Evolutionary conservation across 1,140 invertebrate species (phyloP).

Genomic region (Eupristina koningsbergeri): DNA sequence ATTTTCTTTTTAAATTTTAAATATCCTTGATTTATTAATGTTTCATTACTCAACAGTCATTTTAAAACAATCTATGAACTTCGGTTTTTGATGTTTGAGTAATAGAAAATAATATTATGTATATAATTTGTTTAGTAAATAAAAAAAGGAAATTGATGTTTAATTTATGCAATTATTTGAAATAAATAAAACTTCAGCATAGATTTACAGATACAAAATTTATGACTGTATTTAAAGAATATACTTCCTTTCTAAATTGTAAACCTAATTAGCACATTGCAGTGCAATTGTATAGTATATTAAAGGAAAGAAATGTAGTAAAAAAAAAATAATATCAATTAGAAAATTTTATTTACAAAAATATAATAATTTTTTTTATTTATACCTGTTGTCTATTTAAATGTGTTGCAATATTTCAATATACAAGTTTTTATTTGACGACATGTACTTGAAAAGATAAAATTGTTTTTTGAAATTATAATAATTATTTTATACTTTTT

Average conservation of each 20-base stretch:
- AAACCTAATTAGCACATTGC: background rate
- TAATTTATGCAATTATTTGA: background rate
- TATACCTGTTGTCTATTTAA: background rate
- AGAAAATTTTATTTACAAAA: too few relatives aligned
- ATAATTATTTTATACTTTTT: background rate
- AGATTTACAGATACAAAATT: background rate
- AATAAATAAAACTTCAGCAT: background rate
- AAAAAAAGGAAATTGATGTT: background rate
- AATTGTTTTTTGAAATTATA: background rate
- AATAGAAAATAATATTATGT: background rate
- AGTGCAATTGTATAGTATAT: background rate
- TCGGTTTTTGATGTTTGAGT: background rate
- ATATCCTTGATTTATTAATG: background rate
- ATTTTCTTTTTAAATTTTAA: background rate
- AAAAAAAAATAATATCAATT: too few relatives aligned
- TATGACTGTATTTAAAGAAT: background rate
- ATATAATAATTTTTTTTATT: too few relatives aligned
- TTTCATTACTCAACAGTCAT: background rate
- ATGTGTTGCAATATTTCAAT: background rate
- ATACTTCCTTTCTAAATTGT: background rate
- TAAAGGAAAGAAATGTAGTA: background rate
- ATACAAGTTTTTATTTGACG: background rate
- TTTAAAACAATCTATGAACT: background rate
- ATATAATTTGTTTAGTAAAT: background rate
- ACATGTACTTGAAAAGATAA: background rate